phyloP scores from a whole-genome alignment of 92 coral and sea anemone species.

The Parazoanthus darwini region DNA sequence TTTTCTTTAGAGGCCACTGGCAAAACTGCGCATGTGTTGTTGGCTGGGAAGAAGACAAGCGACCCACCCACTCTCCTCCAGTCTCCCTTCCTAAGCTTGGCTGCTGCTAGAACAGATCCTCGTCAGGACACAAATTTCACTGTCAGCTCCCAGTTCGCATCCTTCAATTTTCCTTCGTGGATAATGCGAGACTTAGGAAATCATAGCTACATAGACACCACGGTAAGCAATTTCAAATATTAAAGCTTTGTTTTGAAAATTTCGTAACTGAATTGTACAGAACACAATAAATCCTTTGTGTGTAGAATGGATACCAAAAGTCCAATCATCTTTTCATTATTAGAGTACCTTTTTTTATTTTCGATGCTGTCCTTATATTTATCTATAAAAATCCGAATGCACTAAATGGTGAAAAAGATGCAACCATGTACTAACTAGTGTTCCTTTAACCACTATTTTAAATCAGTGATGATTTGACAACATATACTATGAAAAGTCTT shows the following conservation, averaged over 20 bases:
- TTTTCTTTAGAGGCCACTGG: slow-evolving; percentile 22
- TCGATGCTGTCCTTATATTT: too few species aligned
- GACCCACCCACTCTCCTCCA: slow-evolving; percentile 11
- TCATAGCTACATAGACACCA: slow-evolving; percentile 18
- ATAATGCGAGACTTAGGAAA: slow-evolving; percentile 29
- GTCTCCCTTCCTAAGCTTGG: background rate
- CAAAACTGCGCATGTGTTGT: slow-evolving; percentile 23
- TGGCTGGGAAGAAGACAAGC: slow-evolving; percentile 16
- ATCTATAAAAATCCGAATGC: too few species aligned
- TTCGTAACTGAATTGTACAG: background rate
- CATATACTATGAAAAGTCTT: too few species aligned
- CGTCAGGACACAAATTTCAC: background rate
- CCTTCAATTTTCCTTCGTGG: slow-evolving; percentile 18
- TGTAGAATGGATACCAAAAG: background rate
- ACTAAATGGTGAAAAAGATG: too few species aligned
- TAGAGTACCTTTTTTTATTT: too few species aligned
- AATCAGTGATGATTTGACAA: too few species aligned
- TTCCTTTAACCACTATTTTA: too few species aligned
- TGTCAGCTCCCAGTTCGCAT: background rate
- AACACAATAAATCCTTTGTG: background rate
- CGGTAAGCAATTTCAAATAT: background rate
- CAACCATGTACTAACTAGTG: too few species aligned
- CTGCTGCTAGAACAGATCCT: slow-evolving; percentile 5
- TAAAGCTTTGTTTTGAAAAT: background rate
- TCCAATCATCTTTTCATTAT: too few species aligned